phyloP scores from a whole-genome alignment of 2,888 invertebrate genomes.

The Sinohyriopsis cumingii region DNA sequence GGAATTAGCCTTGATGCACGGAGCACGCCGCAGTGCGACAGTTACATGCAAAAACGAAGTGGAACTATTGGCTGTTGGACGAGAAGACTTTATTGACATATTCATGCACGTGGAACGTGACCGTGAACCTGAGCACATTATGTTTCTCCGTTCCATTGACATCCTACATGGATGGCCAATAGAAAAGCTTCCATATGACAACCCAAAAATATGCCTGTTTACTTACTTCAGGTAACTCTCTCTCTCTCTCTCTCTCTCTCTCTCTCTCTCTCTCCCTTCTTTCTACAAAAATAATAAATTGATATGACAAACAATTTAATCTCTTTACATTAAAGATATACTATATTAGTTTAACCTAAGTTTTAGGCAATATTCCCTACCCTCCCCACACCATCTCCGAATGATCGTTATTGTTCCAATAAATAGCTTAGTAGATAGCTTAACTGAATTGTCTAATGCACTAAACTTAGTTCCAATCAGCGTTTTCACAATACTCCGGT shows the following conservation, averaged over 20 bases:
- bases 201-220: constrained; percentile 67
- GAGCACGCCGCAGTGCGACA: constrained; percentile 66
- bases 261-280: too few species aligned
- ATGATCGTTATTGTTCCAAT: too few species aligned
- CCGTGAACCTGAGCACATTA: constrained; percentile 68
- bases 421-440: too few species aligned
- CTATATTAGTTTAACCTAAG: too few species aligned
- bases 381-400: too few species aligned
- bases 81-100: constrained; percentile 78
- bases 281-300: too few species aligned
- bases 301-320: too few species aligned
- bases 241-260: background rate
- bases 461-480: too few species aligned
- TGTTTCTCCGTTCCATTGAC: constrained; percentile 60
- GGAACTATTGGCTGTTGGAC: constrained; percentile 79
- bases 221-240: constrained; percentile 66
- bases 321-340: too few species aligned
- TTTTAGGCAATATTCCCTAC: too few species aligned
- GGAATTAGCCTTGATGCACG: constrained; percentile 70
- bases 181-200: constrained; percentile 61
- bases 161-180: constrained; percentile 66
- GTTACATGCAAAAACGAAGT: constrained; percentile 68
- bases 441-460: too few species aligned
- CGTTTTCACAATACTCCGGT: too few species aligned
- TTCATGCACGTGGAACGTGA: constrained; percentile 68